Base-by-base conservation (phyloP, 1,140 invertebrate genomes). In the Pseudomyrmex concolor region DNA sequence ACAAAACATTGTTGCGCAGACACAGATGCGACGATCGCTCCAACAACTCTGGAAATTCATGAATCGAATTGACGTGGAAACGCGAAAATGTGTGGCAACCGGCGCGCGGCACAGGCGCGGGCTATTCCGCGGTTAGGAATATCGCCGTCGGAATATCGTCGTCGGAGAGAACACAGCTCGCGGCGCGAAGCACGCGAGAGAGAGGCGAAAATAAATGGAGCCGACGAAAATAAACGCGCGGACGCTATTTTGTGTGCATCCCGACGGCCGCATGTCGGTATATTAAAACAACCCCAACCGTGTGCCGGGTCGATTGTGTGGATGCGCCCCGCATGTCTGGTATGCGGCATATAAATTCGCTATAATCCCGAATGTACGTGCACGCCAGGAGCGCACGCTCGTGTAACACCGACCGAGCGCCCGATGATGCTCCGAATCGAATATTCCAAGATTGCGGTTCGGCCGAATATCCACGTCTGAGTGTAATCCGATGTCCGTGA, bases 161-260 rank as follows among this genome's bases (percentile, higher is more conserved):
- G 48, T 62, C 63, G 48, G 34, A 17, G 22, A 2, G 48, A 77
- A 66, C 51, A 34, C 48, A n/a, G 50, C 66, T 25, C 45, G 63
- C 34, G n/a, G 22, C 10, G 45, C 10, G 43, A 48, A 15, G 15
- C 50, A 62, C 55, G 19, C 15, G 50, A 57, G 85, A 86, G 34
- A 34, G 34, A 34, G 34, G 83, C 84, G 67, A 89, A 91, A 92
- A 92, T 91, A 91, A 89, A 90, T 85, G 66, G 84, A 86, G 86
- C 73, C 85, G 87, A 89, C 89, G 70, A 90, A 89, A 92, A 92
- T 92, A 92, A 91, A 89, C 72, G 60, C 73, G 74, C 80, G 86
- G 70, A 84, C 83, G 83, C 88, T 92, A 92, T 92, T 92, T 92
- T 92, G 87, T 87, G 74, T 89, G 82, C 66, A 63, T 13, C 86